Evolutionary conservation across 1,140 invertebrate genomes (phyloP).

Genomic region (Pachyrhynchus sulphureomaculatus): DNA sequence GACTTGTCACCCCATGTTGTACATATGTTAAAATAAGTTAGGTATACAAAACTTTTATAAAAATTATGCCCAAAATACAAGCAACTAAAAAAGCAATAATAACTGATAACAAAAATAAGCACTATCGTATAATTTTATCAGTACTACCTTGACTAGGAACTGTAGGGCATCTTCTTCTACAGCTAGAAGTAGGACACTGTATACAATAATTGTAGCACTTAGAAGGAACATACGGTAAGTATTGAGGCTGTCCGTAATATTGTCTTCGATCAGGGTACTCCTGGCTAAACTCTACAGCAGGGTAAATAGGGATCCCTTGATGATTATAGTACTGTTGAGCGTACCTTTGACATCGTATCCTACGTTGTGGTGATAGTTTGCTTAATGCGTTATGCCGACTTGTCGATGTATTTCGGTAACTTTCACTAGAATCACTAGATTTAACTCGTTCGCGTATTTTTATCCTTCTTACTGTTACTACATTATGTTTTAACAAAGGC

Average conservation of each 20-base stretch:
- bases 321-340: conserved; percentile 25
- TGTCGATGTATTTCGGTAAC: too few species aligned
- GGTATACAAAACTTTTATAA: too few species aligned
- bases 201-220: conserved; percentile 27
- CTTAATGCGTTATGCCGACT: not conserved
- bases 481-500: not conserved
- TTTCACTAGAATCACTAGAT: not conserved
- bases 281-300: conserved; percentile 2
- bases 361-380: not conserved
- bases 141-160: conserved; percentile 11
- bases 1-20: too few species aligned
- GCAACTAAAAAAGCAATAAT: too few species aligned
- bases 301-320: not conserved
- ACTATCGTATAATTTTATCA: not conserved
- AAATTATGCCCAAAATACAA: too few species aligned
- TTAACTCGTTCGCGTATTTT: conserved; percentile 9
- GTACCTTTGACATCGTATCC: conserved; percentile 23
- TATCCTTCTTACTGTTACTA: conserved; percentile 17
- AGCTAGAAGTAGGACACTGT: conserved; percentile 29
- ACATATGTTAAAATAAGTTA: too few species aligned
- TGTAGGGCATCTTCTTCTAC: conserved; percentile 27
- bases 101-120: not conserved
- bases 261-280: not conserved
- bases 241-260: conserved; percentile 3
- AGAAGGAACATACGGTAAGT: conserved; percentile 3